phyloP scores from a whole-genome alignment of 2,113 vertebrate species.

The Hemiscyllium ocellatum region DNA sequence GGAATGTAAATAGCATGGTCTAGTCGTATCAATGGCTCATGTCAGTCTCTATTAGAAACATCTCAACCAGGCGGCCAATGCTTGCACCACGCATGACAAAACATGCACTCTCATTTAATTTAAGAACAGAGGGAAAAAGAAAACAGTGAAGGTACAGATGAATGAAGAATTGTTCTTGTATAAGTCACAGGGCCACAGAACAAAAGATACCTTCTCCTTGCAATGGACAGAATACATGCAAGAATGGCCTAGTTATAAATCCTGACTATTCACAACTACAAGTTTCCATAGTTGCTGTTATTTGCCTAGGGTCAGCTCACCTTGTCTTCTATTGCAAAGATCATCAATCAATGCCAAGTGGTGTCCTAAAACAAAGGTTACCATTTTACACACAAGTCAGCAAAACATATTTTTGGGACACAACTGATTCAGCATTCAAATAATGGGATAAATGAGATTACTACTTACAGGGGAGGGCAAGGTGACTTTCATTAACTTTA shows the following conservation, averaged over 20 bases:
- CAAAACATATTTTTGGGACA: background rate
- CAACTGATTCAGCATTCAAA: slow-evolving; percentile 3
- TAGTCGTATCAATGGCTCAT: background rate
- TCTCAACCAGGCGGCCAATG: slow-evolving; percentile 30
- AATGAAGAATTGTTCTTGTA: slow-evolving; percentile 47
- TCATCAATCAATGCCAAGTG: slow-evolving; percentile 55
- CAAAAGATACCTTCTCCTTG: slow-evolving; percentile 44
- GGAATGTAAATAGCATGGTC: slow-evolving; percentile 31
- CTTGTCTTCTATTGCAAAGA: slow-evolving; percentile 57
- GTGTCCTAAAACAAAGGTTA: background rate
- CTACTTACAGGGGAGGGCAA: background rate
- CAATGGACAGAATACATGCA: slow-evolving; percentile 40
- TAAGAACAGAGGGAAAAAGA: background rate
- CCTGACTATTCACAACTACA: slow-evolving; percentile 51
- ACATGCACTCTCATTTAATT: slow-evolving; percentile 29
- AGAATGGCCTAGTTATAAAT: slow-evolving; percentile 40
- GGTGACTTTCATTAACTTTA: background rate
- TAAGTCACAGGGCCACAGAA: slow-evolving; percentile 44
- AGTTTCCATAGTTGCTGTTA: slow-evolving; percentile 58
- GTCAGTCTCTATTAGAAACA: slow-evolving; percentile 30
- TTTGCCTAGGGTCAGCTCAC: slow-evolving; percentile 56
- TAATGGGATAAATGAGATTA: background rate
- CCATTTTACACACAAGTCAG: slow-evolving; percentile 13
- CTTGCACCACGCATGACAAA: background rate
- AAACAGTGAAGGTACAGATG: slow-evolving; percentile 36